Base-by-base conservation (phyloP, 2,888 invertebrate species). In the Rosalia funebris region DNA sequence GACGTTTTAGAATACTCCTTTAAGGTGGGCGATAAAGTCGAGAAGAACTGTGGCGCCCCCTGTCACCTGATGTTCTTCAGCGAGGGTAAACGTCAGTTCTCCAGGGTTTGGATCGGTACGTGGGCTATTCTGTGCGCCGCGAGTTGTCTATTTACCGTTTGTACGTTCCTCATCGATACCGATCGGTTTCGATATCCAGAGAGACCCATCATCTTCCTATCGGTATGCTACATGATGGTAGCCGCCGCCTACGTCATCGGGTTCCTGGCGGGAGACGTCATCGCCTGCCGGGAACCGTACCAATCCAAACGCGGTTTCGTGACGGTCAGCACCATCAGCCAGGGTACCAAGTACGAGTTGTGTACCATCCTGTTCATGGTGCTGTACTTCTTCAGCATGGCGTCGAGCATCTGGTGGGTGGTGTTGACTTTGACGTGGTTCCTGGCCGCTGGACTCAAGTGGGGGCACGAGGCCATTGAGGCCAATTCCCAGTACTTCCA, bases 391-490 rank as follows among this genome's bases (percentile, higher is more conserved):
- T 97, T 96, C 81, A 92, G 93, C 78, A 96, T 96, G 95, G 95
- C 96, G 17, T 95, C 95, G 42, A 95, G 93, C 78, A 94, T 97
- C 76, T 97, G 98, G 97, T 98, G 97, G 97, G 96, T 97, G 52
- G 90, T 97, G 72, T 84, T 98, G 75, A 96, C 97, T 12, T 86
- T 98, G 65, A 96, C 97, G 55, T 98, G 97, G 97, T 97, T 96
- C 83, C 84, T 98, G 76, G 95, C 96, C 37, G 96, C 97, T 62
- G 96, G 96, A 25, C 86, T 97, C 59, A 97, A 97, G 83, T 98
- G 97, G 97, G 96, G 96, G 41, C 96, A 96, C 82, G 98, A 98
- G 85, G 97, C 97, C 32, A 97, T 98, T 77, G 96, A 96, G 84
- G 94, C 95, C 53, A 95, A 97, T 83, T 96, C 96, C 9, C 95